Evolutionary conservation across 2,113 vertebrate species (phyloP).

Genomic region (Hydrochoerus hydrochaeris): DNA sequence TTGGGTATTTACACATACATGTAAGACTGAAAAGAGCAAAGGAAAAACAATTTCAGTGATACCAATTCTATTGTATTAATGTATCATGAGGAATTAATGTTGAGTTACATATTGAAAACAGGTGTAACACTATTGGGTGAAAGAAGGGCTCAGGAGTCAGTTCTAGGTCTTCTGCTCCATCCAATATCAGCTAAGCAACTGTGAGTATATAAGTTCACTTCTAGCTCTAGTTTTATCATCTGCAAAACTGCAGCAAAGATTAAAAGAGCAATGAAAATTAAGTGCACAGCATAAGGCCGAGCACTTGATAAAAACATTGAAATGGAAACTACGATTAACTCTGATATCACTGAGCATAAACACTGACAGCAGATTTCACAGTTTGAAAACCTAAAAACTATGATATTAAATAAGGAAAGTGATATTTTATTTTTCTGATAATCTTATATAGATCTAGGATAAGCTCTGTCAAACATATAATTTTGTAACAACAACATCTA

Average conservation of each 20-base stretch:
- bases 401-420: background rate
- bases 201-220: background rate
- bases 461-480: background rate
- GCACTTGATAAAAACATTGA: background rate
- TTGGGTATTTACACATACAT: background rate
- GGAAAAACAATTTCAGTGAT: background rate
- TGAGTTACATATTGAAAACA: background rate
- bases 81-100: background rate
- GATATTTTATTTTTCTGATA: background rate
- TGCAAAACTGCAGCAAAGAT: background rate
- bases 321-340: background rate
- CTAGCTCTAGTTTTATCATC: background rate
- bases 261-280: background rate
- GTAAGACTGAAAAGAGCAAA: background rate
- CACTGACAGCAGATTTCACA: background rate
- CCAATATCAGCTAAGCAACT: background rate
- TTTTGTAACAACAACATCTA: background rate
- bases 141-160: background rate
- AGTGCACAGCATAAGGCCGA: background rate
- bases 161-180: background rate
- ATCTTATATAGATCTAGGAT: background rate
- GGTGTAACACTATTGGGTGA: fast-evolving
- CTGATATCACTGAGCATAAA: background rate
- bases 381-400: background rate
- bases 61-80: background rate